Evolutionary conservation across 2,113 vertebrate species (phyloP).

Genomic region (Engystomops pustulosus): DNA sequence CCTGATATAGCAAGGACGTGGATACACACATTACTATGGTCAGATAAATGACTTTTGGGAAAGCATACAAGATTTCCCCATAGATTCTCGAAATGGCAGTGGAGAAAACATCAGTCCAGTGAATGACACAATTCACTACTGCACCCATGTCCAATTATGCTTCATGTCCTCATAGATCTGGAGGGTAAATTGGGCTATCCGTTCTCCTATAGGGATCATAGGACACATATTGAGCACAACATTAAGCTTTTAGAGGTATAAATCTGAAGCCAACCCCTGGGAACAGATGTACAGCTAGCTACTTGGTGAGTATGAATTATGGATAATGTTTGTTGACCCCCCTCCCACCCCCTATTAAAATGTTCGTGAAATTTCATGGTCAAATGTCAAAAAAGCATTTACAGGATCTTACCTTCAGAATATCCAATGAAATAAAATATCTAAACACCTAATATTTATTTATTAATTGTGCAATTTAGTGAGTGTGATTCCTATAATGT

Average conservation of each 20-base stretch:
- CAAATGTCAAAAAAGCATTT: too few relatives aligned
- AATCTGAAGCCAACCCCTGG: constrained; percentile 14
- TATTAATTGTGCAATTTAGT: too few relatives aligned
- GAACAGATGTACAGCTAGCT: constrained; percentile 24
- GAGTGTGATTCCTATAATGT: too few relatives aligned
- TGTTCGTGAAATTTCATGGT: background rate
- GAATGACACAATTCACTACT: background rate
- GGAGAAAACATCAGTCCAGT: background rate
- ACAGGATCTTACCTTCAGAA: too few relatives aligned
- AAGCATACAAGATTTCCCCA: constrained; percentile 5
- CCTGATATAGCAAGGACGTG: constrained; percentile 14
- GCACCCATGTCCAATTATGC: constrained; percentile 18
- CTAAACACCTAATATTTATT: too few relatives aligned
- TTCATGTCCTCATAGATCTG: constrained; percentile 24
- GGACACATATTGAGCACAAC: constrained; percentile 32
- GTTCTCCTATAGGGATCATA: background rate
- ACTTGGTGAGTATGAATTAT: constrained; percentile 26
- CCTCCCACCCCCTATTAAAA: too few relatives aligned
- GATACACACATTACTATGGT: background rate
- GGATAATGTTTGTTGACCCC: constrained; percentile 26
- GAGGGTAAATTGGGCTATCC: constrained; percentile 14
- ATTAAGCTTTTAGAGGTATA: constrained; percentile 33
- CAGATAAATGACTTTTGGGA: constrained; percentile 13
- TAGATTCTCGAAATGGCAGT: constrained; percentile 8
- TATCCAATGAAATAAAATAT: too few relatives aligned